Conservation (phyloP, 2,113 vertebrate species). For the Hyla sarda region DNA sequence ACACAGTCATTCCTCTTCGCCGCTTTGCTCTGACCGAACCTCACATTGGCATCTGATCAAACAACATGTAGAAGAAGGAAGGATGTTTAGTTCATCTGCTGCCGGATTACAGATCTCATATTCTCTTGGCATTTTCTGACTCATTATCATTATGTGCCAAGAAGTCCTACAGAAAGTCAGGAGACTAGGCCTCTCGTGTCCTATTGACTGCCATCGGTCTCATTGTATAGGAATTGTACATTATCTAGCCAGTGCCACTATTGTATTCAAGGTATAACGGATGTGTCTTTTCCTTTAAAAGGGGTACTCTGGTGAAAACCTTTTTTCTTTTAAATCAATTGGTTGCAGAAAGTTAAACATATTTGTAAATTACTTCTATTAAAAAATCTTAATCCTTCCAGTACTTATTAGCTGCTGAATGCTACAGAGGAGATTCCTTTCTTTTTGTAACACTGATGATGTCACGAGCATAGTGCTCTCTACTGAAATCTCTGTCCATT, state of each 20-base stretch:
- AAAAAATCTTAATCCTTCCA: too few relatives aligned
- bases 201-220: neutral
- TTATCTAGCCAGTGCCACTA: neutral
- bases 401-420: too few relatives aligned
- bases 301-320: too few relatives aligned
- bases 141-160: neutral
- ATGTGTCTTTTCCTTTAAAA: neutral
- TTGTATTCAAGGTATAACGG: neutral
- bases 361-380: too few relatives aligned
- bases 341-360: too few relatives aligned
- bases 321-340: too few relatives aligned
- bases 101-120: neutral
- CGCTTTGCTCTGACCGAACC: neutral
- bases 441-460: too few relatives aligned
- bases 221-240: neutral
- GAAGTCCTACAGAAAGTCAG: neutral
- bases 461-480: too few relatives aligned
- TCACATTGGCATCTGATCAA: constrained; percentile 2
- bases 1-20: neutral
- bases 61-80: neutral
- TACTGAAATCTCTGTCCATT: too few relatives aligned
- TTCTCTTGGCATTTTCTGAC: constrained; percentile 1
- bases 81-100: constrained; percentile 15
- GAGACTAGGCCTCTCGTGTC: neutral
- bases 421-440: too few relatives aligned